phyloP scores from a whole-genome alignment of 92 coral and sea anemone species.

The Zoanthus sansibaricus region DNA sequence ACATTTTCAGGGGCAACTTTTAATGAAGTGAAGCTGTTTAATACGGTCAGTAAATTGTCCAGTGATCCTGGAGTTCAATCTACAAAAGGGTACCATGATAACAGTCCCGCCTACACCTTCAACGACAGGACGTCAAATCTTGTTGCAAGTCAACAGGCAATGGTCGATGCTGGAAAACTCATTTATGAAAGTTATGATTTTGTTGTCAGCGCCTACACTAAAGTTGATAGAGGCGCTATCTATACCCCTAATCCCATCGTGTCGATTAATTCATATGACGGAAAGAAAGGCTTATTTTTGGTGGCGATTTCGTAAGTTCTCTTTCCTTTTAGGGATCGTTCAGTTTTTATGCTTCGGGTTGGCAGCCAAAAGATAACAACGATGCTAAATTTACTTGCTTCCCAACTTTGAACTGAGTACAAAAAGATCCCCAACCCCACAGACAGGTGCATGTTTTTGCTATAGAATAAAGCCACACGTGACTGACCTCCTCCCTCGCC shows the following conservation, averaged over 20 bases:
- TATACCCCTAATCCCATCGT: conserved; percentile 59
- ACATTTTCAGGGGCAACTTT: conserved; percentile 36
- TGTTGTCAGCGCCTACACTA: conserved; percentile 66
- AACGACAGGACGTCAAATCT: conserved; percentile 20
- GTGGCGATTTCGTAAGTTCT: conserved; percentile 64
- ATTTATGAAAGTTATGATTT: conserved; percentile 73
- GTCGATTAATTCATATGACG: conserved; percentile 60
- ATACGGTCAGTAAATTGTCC: conserved; percentile 33
- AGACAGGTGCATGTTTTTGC: no score
- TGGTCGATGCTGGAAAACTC: conserved; percentile 55
- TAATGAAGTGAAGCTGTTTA: conserved; percentile 68
- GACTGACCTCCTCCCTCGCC: no score
- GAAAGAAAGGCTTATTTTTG: conserved; percentile 41
- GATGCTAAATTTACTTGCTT: no score
- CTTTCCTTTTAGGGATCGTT: no score
- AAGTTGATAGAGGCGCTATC: conserved; percentile 33
- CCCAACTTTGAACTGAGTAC: no score
- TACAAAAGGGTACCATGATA: conserved; percentile 54
- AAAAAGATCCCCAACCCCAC: no score
- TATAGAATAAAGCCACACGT: no score
- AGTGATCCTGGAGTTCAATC: conserved; percentile 69
- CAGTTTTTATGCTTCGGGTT: no score
- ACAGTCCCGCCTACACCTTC: conserved; percentile 61
- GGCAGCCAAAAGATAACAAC: no score
- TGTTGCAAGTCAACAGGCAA: conserved; percentile 61